Conservation (phyloP, 2,797 vertebrate genomes). For the Gallinago solitaria region DNA sequence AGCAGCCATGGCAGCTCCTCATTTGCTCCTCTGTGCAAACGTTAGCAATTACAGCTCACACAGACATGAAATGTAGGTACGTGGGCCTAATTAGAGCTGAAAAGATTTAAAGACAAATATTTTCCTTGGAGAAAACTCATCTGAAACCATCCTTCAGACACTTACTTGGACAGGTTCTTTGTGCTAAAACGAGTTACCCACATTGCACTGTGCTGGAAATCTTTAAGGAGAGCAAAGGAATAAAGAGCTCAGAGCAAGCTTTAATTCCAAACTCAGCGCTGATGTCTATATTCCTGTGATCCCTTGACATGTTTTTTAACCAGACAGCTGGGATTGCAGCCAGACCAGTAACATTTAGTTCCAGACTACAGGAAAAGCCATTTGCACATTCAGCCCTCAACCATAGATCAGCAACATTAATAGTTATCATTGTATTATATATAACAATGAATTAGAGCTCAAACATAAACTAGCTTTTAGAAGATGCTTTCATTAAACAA, state of each 20-base stretch:
- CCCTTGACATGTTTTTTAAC: not conserved
- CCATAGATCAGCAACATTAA: not conserved
- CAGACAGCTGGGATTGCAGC: not conserved
- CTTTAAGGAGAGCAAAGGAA: conserved; percentile 21
- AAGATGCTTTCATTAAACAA: not conserved
- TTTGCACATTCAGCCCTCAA: not conserved
- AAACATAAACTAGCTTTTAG: not conserved
- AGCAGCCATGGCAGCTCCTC: not conserved
- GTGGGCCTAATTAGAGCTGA: conserved; percentile 17
- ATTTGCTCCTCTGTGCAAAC: not conserved
- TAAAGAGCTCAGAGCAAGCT: conserved; percentile 8
- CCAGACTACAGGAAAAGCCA: not conserved
- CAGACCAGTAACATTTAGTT: not conserved
- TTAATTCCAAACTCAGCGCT: not conserved
- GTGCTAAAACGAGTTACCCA: not conserved
- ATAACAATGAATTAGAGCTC: not conserved
- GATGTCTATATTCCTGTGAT: conserved; percentile 36
- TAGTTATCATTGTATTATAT: not conserved
- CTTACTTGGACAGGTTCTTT: conserved; percentile 5
- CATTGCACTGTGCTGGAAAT: not conserved
- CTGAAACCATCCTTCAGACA: conserved; percentile 1
- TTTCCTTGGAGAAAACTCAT: conserved; percentile 34
- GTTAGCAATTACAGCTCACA: not conserved
- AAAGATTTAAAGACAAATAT: conserved; percentile 46
- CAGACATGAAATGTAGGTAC: not conserved